Evolutionary conservation across 2,888 invertebrate species (phyloP), one percentile per base, ranked within the genome.

Genomic region (Graphium colonna): DNA sequence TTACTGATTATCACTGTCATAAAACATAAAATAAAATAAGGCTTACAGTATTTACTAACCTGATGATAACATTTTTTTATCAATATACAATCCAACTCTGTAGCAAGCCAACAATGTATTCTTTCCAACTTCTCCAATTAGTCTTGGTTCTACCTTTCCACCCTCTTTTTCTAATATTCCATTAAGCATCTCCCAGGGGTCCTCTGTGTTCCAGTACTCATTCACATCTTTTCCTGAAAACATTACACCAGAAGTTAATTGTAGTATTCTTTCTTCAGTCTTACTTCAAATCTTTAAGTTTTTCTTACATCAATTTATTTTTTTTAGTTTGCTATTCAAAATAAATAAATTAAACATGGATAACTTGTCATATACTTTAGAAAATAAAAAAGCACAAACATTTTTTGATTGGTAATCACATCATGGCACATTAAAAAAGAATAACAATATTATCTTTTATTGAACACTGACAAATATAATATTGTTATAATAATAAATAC

Each of bases 11-110:
- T n/a, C n/a, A n/a, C n/a, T n/a, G n/a, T n/a, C n/a, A n/a, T n/a
- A n/a, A n/a, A n/a, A n/a, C n/a, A n/a, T n/a, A n/a, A n/a, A n/a
- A n/a, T n/a, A n/a, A n/a, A n/a, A n/a, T n/a, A n/a, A n/a, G n/a
- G n/a, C n/a, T n/a, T n/a, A n/a, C n/a, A n/a, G n/a, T n/a, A n/a
- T n/a, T n/a, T n/a, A 33, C n/a, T 36, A 83, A 97, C 98, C 96
- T 79, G 94, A 91, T 43, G 97, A 96, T 50, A 98, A 82, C 65
- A 96, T 91, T 71, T 94, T 82, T 79, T 94, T 95, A 65, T 97
- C 92, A 5, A 92, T 91, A 79, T 98, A 99, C 9, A 99, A 86
- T 1, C 96, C 99, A 8, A 99, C 95, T 73, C 95, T 92, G 77
- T 95, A 98, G 51, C 95, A 93, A 0, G 97, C 94, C 28, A 97